Percentiles rank a stretch among this genome's conserved stretches.
Evolutionary conservation across 2,888 invertebrate species (phyloP).

Genomic region (Pedicia rivosa): DNA sequence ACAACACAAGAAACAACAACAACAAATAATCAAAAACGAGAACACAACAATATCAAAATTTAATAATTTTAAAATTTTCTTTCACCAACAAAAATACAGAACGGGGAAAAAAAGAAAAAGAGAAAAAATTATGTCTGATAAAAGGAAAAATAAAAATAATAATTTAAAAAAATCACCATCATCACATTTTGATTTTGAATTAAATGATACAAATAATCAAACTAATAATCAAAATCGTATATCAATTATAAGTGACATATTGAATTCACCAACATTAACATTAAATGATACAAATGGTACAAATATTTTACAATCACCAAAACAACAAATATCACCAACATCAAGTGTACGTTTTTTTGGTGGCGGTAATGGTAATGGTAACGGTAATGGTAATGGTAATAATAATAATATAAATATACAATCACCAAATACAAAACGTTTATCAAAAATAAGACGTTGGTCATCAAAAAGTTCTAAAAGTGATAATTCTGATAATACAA

Average conservation of each 20-base stretch:
- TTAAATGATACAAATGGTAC: no score
- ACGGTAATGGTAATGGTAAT: no score
- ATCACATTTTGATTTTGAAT: background rate
- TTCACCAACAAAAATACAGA: no score
- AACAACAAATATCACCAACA: background rate
- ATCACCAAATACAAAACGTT: background rate
- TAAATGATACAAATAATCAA: background rate
- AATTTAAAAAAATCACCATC: background rate
- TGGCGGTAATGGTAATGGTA: no score
- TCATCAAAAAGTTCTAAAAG: slow-evolving; percentile 3
- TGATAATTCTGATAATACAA: background rate
- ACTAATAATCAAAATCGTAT: slow-evolving; percentile 4
- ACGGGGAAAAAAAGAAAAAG: no score
- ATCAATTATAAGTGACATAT: slow-evolving; percentile 3
- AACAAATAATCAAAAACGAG: no score
- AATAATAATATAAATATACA: no score
- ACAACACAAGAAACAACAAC: no score
- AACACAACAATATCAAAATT: no score
- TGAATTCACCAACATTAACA: background rate
- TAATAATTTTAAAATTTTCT: no score
- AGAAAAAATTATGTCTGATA: slow-evolving; percentile 4
- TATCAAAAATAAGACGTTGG: slow-evolving; percentile 1
- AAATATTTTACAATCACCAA: no score
- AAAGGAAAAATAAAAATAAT: slow-evolving; percentile 1
- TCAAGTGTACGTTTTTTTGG: slow-evolving; percentile 1